Base-by-base conservation (phyloP, 2,888 invertebrate species). In the Melolontha melolontha region DNA sequence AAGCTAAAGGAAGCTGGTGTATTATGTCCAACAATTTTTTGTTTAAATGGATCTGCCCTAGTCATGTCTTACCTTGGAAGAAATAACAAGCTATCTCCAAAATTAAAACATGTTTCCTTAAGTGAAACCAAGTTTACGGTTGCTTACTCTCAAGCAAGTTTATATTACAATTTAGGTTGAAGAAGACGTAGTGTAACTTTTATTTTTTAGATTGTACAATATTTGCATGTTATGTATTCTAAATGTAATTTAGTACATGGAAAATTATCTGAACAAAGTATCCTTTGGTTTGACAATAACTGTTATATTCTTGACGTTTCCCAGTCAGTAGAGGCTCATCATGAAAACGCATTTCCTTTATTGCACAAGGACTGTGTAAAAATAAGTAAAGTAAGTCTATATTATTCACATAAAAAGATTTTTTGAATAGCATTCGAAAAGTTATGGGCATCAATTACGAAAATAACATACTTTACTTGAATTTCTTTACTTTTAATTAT, bases 281-380 rank as follows among this genome's bases (percentile, higher is more conserved):
- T 97, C 71, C 85, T 97, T 79, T 96, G 92, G 90, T 90, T 91
- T 83, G 87, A 93, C 7, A 90, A 89, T 44, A 87, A 91, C 72
- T 90, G 94, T 74, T 94, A 92, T 87, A 90, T 97, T 74, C 97
- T 97, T 76, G 97, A 98, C 84, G 96, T 97, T 0, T 95, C 96
- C 0, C 97, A 97, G 82, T 92, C 97, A 0, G 96, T 97, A 0
- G 96, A 97, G 81, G 95, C 95, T 14, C 91, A 92, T 73, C 96
- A 97, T 84, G 95, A 96, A 4, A 89, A 92, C 78, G 94, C 96
- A 0, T 85, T 96, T 69, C 90, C 93, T 75, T 97, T 97, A 81
- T 85, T 98, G 10, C 85, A 93, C 75, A 90, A 94, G 73, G 97
- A 98, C 82, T 95, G 96, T 80, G 87, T 87, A 66, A 97, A 97